Conservation (phyloP, 2,888 invertebrate species). For the Melanostoma scalare region DNA sequence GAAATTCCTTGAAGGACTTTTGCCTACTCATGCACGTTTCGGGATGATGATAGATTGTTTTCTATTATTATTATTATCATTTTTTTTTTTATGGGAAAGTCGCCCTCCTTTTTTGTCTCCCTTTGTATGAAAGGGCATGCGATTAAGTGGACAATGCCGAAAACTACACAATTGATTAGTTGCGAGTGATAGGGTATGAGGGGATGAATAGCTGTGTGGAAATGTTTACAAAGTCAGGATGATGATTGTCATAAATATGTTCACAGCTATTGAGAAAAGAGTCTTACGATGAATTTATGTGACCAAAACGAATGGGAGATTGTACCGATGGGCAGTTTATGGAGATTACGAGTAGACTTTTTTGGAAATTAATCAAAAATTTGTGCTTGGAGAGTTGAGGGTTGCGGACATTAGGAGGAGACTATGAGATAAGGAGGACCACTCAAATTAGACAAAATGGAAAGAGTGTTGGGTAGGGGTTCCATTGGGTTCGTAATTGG, state of each 20-base stretch:
- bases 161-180: slow-evolving; percentile 62
- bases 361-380: too few relatives aligned
- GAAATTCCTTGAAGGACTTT: slow-evolving; percentile 61
- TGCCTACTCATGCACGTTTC: slow-evolving; percentile 70
- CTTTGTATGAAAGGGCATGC: slow-evolving; percentile 34
- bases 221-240: slow-evolving; percentile 47
- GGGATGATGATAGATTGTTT: slow-evolving; percentile 70
- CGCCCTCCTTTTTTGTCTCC: slow-evolving; percentile 20
- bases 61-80: slow-evolving; percentile 12
- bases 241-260: slow-evolving; percentile 66
- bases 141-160: slow-evolving; percentile 49
- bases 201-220: neutral
- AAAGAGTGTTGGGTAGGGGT: too few relatives aligned
- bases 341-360: slow-evolving; percentile 12
- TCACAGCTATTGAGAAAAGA: slow-evolving; percentile 31
- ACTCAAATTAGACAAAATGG: too few relatives aligned
- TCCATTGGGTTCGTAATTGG: too few relatives aligned
- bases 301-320: slow-evolving; percentile 25
- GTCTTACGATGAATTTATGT: slow-evolving; percentile 30
- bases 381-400: too few relatives aligned
- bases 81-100: slow-evolving; percentile 44
- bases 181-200: neutral
- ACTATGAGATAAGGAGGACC: too few relatives aligned
- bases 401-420: too few relatives aligned
- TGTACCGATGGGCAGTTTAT: slow-evolving; percentile 40